Base-by-base conservation (phyloP, 2,888 invertebrate species). In the Tanypteryx hageni region DNA sequence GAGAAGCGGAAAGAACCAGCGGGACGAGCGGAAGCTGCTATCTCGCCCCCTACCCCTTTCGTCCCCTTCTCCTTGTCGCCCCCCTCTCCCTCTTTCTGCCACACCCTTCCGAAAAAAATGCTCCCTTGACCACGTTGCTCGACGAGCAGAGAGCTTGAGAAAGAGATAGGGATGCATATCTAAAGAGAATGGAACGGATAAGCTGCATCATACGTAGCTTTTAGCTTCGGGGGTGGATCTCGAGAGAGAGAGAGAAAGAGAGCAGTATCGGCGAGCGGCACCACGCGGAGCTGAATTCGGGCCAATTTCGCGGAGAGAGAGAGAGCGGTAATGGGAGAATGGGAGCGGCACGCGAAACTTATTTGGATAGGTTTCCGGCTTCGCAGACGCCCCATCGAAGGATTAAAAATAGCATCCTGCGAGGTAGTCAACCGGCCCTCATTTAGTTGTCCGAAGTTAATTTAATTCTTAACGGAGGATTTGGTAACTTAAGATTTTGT, bases 331-430 rank as follows among this genome's bases (percentile, higher is more conserved):
- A 18, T 68, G 68, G 18, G 68, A 68, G 68, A 68, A 68, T 9
- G 22, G 76, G 22, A 76, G 13, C 76, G 76, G 76, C 76, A 76
- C 22, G 27, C 9, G 22, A 76, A 76, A 76, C 76, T 76, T 76
- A 76, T 76, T 76, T 76, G 76, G 76, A 76, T 76, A 76, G 76
- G 22, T 76, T 76, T 76, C n/a, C 27, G 27, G 76, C 76, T 76
- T 76, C 76, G 22, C 76, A 76, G 76, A 76, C 76, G 22, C 22
- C 76, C 27, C 27, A 76, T 76, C 22, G 76, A 76, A 76, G 68
- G 76, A 76, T 76, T 76, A 76, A 76, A 76, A 76, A 76, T 76
- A 76, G 76, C 76, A 76, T 76, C 76, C 76, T 76, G 76, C 76
- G 76, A 27, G 76, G 76, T 76, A 76, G 76, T 76, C 76, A 76